Percentiles rank a stretch among this genome's conserved stretches.
phyloP scores from a whole-genome alignment of 2,797 vertebrate genomes.

The Lithobates pipiens region DNA sequence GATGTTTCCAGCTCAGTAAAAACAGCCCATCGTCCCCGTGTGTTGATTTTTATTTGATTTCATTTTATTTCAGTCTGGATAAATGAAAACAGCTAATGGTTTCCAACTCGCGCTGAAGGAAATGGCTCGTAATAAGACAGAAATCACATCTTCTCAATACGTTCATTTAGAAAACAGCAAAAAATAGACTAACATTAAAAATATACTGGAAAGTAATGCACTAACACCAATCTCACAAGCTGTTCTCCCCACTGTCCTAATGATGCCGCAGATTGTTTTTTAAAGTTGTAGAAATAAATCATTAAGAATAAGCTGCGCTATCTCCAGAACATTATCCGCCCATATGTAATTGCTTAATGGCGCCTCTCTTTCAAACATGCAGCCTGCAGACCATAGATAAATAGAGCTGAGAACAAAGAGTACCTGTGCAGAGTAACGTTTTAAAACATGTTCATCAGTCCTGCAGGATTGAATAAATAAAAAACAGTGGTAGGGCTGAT shows the following conservation, averaged over 20 bases:
- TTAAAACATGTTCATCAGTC: neutral
- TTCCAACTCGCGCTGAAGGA: slow-evolving; percentile 64
- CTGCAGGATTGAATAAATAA: neutral
- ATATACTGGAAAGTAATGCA: slow-evolving; percentile 19
- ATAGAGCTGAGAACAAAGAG: neutral
- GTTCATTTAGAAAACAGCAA: slow-evolving; percentile 64
- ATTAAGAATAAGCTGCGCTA: slow-evolving; percentile 29
- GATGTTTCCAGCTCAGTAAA: neutral
- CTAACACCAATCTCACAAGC: slow-evolving; percentile 22
- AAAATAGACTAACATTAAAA: slow-evolving; percentile 54
- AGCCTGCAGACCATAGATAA: neutral
- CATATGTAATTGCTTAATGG: slow-evolving; percentile 34
- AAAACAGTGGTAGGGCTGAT: neutral
- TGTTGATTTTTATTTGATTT: slow-evolving; percentile 14
- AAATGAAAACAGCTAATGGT: slow-evolving; percentile 47
- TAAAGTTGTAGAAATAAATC: slow-evolving; percentile 39
- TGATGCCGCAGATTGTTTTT: slow-evolving; percentile 48
- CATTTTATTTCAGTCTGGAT: slow-evolving; percentile 34
- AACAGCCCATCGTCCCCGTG: slow-evolving; percentile 10
- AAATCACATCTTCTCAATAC: slow-evolving; percentile 71
- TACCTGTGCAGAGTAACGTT: neutral
- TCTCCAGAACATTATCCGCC: slow-evolving; percentile 69
- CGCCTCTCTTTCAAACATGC: neutral
- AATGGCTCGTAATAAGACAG: slow-evolving; percentile 69
- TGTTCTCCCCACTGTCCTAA: slow-evolving; percentile 36